Percentiles rank a stretch among this genome's conserved stretches.
Conservation (phyloP, 1,140 invertebrate genomes). For the Camponotus floridanus region DNA sequence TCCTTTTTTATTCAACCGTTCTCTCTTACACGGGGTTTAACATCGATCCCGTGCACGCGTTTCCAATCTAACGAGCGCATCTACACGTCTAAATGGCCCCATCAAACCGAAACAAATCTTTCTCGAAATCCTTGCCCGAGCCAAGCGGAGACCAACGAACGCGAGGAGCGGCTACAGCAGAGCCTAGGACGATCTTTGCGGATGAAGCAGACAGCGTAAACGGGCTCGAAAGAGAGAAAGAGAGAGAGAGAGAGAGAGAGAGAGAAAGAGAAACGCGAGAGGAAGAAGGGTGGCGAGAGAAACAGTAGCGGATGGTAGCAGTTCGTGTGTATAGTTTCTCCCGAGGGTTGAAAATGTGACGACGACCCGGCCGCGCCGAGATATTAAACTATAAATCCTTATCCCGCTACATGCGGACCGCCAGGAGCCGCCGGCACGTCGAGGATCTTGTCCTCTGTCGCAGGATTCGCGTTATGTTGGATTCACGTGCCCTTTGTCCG, state of each 20-base stretch:
- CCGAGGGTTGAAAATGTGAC: constrained; percentile 85
- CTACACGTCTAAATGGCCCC: constrained; percentile 82
- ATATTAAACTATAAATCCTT: constrained; percentile 87
- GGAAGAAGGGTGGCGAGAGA: constrained; percentile 21
- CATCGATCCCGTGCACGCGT: constrained; percentile 70
- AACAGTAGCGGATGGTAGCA: constrained; percentile 69
- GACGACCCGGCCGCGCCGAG: constrained; percentile 83
- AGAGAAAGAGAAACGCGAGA: constrained; percentile 60
- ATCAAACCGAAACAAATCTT: constrained; percentile 84
- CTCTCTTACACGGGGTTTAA: constrained; percentile 62
- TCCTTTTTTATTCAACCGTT: constrained; percentile 64
- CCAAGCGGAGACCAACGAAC: constrained; percentile 29
- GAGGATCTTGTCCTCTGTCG: constrained; percentile 75
- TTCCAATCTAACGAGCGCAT: constrained; percentile 83
- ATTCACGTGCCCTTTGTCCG: constrained; percentile 59
- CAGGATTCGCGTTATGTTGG: constrained; percentile 68
- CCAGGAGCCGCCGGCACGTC: constrained; percentile 75
- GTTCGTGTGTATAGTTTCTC: constrained; percentile 81
- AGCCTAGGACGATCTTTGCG: constrained; percentile 62
- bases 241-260: constrained; percentile 56
- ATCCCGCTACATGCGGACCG: constrained; percentile 82
- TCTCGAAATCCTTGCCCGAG: constrained; percentile 73
- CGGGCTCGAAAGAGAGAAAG: constrained; percentile 48
- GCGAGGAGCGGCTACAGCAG: constrained; percentile 17
- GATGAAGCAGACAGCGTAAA: constrained; percentile 36